These are phyloP conservation scores for Harpagoxenus sublaevis DNA, from an alignment of 2,888 invertebrate species.

Conservation along the genomic window DNA sequence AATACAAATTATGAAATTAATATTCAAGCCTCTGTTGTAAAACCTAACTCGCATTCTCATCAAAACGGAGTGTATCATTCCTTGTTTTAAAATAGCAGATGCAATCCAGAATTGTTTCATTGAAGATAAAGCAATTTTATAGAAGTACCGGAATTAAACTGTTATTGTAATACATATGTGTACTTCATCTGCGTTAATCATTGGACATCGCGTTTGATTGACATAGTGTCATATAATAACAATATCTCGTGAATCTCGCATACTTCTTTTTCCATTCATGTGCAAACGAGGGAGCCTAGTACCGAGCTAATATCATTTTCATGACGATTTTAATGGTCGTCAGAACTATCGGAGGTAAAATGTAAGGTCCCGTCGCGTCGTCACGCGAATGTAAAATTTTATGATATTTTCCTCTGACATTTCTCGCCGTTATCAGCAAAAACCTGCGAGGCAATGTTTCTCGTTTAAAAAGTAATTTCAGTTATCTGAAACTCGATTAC, in stretches of 20 bases:
- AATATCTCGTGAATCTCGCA: conserved; percentile 2
- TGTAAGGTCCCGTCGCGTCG: conserved; percentile 1
- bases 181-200: not conserved
- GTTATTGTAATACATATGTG: not conserved
- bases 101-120: not conserved
- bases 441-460: conserved; percentile 26
- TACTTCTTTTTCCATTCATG: not conserved
- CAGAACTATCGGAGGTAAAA: conserved; percentile 21
- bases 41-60: not conserved
- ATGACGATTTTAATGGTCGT: conserved; percentile 36
- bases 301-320: conserved; percentile 4
- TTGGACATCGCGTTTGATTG: not conserved
- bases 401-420: conserved; percentile 22
- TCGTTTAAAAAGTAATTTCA: conserved; percentile 56
- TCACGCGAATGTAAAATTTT: conserved; percentile 44
- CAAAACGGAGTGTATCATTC: not conserved
- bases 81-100: not conserved
- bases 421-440: conserved; percentile 25
- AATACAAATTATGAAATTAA: not conserved
- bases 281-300: not conserved
- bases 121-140: not conserved
- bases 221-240: not conserved
- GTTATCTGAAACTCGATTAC: conserved; percentile 45
- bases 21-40: not conserved
- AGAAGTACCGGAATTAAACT: not conserved